Percentiles rank a stretch among this genome's conserved stretches.
Evolutionary conservation across 1,140 invertebrate species (phyloP).

Genomic region (Brachionus koreanus): DNA sequence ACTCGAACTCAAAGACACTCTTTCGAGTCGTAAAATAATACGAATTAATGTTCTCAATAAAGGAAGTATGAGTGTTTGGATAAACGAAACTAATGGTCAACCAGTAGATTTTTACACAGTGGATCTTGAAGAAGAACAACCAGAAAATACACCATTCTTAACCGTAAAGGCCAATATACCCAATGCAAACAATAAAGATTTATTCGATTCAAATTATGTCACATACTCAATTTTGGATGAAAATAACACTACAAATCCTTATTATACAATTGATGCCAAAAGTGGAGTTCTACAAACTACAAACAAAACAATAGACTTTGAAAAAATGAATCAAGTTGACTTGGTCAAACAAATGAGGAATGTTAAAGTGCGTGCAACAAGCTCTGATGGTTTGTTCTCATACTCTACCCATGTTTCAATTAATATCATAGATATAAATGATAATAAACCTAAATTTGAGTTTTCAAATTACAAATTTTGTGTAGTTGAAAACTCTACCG

Average conservation of each 20-base stretch:
- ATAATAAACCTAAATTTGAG: slow-evolving; percentile 29
- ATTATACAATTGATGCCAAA: background rate
- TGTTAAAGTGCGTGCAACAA: background rate
- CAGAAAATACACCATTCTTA: background rate
- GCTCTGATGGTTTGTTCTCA: background rate
- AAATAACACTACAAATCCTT: background rate
- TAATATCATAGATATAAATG: slow-evolving; percentile 25
- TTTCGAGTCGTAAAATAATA: slow-evolving; percentile 17
- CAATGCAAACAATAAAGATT: background rate
- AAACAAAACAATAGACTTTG: background rate
- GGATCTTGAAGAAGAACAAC: background rate
- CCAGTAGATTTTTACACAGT: slow-evolving; percentile 21
- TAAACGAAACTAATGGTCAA: background rate
- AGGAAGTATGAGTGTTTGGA: slow-evolving; percentile 40
- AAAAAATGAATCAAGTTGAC: background rate
- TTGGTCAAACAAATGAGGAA: slow-evolving; percentile 21
- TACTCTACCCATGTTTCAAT: slow-evolving; percentile 25
- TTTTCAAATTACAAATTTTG: slow-evolving; percentile 19
- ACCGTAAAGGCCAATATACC: slow-evolving; percentile 42
- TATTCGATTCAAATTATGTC: background rate
- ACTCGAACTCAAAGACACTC: background rate
- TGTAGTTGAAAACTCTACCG: slow-evolving; percentile 17
- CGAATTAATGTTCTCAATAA: slow-evolving; percentile 9
- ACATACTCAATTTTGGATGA: background rate
- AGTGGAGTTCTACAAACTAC: background rate